Conservation (phyloP, 2,797 vertebrate species). For the Capromys pilorides region DNA sequence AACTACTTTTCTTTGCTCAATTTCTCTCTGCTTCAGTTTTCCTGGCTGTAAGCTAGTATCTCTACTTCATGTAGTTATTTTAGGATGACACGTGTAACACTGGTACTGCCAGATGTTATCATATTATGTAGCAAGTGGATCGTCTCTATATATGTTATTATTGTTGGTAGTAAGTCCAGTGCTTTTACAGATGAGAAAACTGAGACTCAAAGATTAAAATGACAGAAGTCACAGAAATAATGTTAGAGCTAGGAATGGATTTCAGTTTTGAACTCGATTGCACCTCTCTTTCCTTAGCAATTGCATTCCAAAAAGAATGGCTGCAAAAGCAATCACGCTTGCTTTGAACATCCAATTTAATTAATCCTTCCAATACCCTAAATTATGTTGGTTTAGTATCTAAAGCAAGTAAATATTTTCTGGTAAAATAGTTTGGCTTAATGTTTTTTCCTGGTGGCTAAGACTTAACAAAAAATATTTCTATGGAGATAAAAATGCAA, state of each 20-base stretch:
- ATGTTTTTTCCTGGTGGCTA: not conserved
- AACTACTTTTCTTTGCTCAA: not conserved
- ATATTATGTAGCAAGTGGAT: not conserved
- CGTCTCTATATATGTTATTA: not conserved
- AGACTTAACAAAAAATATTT: not conserved
- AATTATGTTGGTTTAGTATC: slow-evolving; percentile 54
- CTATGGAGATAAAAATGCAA: not conserved
- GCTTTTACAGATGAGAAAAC: slow-evolving; percentile 19
- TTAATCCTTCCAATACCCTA: slow-evolving; percentile 49
- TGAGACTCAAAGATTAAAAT: slow-evolving; percentile 5
- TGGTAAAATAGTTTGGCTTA: slow-evolving; percentile 10
- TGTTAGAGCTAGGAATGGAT: not conserved
- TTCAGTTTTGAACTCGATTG: not conserved
- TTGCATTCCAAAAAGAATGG: not conserved
- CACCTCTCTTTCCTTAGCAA: not conserved
- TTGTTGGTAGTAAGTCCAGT: not conserved
- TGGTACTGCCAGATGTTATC: not conserved
- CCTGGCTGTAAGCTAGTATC: not conserved
- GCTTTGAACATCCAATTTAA: slow-evolving; percentile 47
- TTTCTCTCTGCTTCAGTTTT: not conserved
- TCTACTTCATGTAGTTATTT: not conserved
- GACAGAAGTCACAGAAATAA: slow-evolving; percentile 29
- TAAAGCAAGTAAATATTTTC: slow-evolving; percentile 35
- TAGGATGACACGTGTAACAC: not conserved
- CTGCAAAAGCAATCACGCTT: slow-evolving; percentile 29